Evolutionary conservation across 1,140 invertebrate genomes (phyloP).

Genomic region (Cyclargus thomasi): DNA sequence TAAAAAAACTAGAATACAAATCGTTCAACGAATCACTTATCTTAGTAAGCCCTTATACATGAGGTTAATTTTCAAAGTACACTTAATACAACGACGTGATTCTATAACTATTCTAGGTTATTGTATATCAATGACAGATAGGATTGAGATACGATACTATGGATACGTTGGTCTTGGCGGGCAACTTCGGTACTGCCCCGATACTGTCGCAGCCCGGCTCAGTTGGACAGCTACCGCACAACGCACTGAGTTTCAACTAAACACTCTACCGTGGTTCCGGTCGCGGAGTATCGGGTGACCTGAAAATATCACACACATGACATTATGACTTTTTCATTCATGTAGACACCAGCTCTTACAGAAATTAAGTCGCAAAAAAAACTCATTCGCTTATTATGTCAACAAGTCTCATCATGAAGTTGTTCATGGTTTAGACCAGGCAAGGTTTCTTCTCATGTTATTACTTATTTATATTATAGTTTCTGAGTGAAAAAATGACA

Average conservation of each 20-base stretch:
- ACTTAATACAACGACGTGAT: not conserved
- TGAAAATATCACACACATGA: constrained; percentile 25
- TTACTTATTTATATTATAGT: too few relatives aligned
- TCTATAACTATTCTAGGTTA: constrained; percentile 9
- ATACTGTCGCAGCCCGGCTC: not conserved
- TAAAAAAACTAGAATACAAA: constrained; percentile 14
- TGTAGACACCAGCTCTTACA: too few relatives aligned
- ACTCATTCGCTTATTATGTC: too few relatives aligned
- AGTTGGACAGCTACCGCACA: constrained; percentile 32
- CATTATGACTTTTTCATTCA: too few relatives aligned
- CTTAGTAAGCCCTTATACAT: constrained; percentile 9
- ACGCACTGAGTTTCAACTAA: constrained; percentile 61
- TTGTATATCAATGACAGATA: constrained; percentile 14
- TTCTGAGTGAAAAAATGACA: too few relatives aligned
- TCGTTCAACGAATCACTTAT: constrained; percentile 12
- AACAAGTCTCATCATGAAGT: too few relatives aligned
- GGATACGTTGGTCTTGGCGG: constrained; percentile 15
- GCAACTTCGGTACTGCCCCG: not conserved
- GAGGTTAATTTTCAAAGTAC: constrained; percentile 14
- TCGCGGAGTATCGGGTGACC: constrained; percentile 32
- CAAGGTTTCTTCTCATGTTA: too few relatives aligned
- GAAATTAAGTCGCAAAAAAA: too few relatives aligned
- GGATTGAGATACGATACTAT: constrained; percentile 4
- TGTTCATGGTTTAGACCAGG: too few relatives aligned
- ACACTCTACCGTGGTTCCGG: constrained; percentile 41